Evolutionary conservation across 1,140 invertebrate genomes (phyloP), one percentile per base, ranked within the genome.

Genomic region (Pseudomyrmex gracilis): DNA sequence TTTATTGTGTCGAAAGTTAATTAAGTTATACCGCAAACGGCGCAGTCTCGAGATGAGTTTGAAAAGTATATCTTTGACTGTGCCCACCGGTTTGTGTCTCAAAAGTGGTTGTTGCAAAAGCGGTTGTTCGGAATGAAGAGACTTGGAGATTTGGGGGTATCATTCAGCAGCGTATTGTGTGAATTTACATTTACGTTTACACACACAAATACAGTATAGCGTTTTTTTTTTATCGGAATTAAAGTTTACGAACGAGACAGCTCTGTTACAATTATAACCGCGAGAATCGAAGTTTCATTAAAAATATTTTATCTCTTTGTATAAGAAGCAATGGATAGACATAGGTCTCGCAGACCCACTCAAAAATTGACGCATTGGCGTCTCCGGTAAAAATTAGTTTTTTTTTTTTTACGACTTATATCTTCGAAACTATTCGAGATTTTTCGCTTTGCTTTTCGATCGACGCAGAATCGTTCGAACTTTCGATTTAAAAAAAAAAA

Each of bases 11-110:
- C 45, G 2, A 49, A 74, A 49, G 22, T 63, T 74, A 49, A 63
- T 74, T 74, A 74, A 74, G 45, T 74, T 61, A 61, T 61, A 73
- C 0, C 58, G 13, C 45, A 61, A 73, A 24, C 17, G 43, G 13
- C 15, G 55, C 5, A 17, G 15, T 61, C 12, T n/a, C 13, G 22
- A 70, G 67, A 70, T 51, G 47, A 51, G 67, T 70, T 70, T 53
- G 67, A 34, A 70, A 70, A 70, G 67, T 70, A 51, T 51, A 70
- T 70, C 67, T 70, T 70, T n/a, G 49, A 55, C 13, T 20, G 3
- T 47, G 43, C 17, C 2, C 34, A 34, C 34, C 34, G 34, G 47
- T 49, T 58, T 17, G 17, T 47, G 71, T 1, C 5, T 47, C 9
- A 9, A 24, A 60, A 73, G 47, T 47, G 45, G 45, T 47, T 51